Conservation (phyloP, 2,113 vertebrate genomes). For the Lutjanus erythropterus region DNA sequence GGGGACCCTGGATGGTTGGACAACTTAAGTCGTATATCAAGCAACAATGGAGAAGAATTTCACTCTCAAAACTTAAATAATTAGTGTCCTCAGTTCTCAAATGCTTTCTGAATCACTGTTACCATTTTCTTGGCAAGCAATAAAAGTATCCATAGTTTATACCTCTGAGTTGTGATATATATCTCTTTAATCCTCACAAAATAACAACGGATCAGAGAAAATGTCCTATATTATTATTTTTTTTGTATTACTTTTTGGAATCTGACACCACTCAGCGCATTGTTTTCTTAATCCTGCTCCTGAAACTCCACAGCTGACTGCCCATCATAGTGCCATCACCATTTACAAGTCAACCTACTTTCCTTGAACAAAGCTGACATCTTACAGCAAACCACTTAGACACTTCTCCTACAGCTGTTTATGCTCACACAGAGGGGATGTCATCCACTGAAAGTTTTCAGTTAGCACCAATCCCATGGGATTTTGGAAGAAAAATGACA, state of each 20-base stretch:
- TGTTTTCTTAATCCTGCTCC: slow-evolving; percentile 5
- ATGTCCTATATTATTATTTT: neutral
- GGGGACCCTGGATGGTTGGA: too few species aligned
- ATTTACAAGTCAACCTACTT: slow-evolving; percentile 59
- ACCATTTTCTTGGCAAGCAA: too few species aligned
- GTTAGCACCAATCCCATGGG: slow-evolving; percentile 30
- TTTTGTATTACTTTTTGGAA: too few species aligned
- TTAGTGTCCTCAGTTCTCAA: too few species aligned
- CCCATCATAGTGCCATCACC: slow-evolving; percentile 44
- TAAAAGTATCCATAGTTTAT: too few species aligned
- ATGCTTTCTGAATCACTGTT: too few species aligned
- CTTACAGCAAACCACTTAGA: slow-evolving; percentile 63
- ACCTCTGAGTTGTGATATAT: too few species aligned
- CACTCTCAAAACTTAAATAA: too few species aligned
- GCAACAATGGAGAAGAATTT: too few species aligned
- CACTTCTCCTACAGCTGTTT: slow-evolving; percentile 60
- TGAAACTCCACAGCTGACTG: slow-evolving; percentile 48
- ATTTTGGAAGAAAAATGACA: neutral
- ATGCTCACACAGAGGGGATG: slow-evolving; percentile 61
- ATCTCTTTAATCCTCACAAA: too few species aligned
- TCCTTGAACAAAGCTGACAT: slow-evolving; percentile 69
- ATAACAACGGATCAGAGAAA: too few species aligned
- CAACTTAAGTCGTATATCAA: too few species aligned
- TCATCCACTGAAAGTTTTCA: slow-evolving; percentile 49
- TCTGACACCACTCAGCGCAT: neutral